Evolutionary conservation across 2,797 vertebrate species (phyloP).

Genomic region (Parambassis ranga): DNA sequence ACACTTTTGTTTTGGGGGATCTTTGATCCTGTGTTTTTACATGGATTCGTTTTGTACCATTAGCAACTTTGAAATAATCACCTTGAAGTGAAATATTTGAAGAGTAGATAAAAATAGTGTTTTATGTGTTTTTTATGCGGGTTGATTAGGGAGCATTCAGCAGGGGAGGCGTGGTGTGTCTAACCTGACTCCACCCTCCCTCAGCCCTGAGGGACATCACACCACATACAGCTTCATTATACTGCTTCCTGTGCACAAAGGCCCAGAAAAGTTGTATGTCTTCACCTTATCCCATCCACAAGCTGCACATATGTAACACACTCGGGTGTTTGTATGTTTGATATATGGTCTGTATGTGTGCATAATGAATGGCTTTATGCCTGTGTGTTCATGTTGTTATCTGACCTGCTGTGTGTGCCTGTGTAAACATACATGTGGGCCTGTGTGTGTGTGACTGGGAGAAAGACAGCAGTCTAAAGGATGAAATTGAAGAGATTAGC

Average conservation of each 20-base stretch:
- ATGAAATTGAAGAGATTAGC: conserved; percentile 97
- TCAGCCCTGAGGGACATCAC: background rate
- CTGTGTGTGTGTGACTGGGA: conserved; percentile 59
- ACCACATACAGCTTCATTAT: background rate
- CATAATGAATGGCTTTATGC: conserved; percentile 65
- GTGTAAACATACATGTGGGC: conserved; percentile 9
- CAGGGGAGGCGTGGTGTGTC: rapidly evolving
- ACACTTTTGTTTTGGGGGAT: too few relatives aligned
- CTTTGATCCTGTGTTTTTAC: too few relatives aligned
- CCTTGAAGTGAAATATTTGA: too few relatives aligned
- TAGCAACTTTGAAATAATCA: too few relatives aligned
- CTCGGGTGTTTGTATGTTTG: background rate
- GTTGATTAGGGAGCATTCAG: background rate
- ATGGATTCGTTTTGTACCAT: too few relatives aligned
- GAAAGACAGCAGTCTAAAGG: conserved; percentile 92
- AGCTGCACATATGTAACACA: background rate
- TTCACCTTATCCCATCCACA: background rate
- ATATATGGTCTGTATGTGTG: conserved; percentile 59
- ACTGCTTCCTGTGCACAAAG: background rate
- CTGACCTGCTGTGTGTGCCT: conserved; percentile 42
- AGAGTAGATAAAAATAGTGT: too few relatives aligned
- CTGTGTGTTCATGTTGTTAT: conserved; percentile 74
- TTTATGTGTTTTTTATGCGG: too few relatives aligned
- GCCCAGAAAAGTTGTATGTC: background rate
- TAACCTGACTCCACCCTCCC: background rate